These are phyloP conservation scores for Nomia melanderi DNA, from an alignment of 1,140 invertebrate species.

Conservation along the genomic window DNA sequence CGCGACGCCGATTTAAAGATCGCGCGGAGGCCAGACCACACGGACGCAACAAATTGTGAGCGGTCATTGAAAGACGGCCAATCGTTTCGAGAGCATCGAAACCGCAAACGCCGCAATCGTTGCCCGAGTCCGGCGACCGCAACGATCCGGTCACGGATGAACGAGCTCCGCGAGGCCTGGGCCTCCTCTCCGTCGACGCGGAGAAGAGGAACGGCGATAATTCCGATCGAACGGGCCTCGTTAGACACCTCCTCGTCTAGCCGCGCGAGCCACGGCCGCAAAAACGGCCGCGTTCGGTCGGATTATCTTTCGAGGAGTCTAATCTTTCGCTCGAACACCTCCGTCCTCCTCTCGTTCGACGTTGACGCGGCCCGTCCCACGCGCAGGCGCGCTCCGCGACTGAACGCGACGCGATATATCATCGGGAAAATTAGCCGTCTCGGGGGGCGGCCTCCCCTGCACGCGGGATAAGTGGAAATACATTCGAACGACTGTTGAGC, in stretches of 20 bases:
- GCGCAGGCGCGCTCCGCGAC: too few species aligned
- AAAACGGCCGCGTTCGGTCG: too few species aligned
- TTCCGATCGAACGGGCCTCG: neutral
- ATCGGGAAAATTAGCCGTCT: constrained; percentile 39
- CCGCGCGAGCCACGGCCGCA: too few species aligned
- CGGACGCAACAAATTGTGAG: constrained; percentile 24
- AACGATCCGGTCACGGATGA: constrained; percentile 35
- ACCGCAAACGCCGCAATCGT: constrained; percentile 42
- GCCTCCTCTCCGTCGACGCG: neutral
- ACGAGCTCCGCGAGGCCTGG: constrained; percentile 22
- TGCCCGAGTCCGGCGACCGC: constrained; percentile 31
- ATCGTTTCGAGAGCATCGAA: constrained; percentile 12
- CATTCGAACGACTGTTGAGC: constrained; percentile 50
- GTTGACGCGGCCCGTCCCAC: too few species aligned
- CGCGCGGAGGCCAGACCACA: constrained; percentile 31
- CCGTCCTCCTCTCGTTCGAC: too few species aligned
- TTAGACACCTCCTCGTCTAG: neutral
- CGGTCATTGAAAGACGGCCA: constrained; percentile 30
- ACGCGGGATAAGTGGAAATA: constrained; percentile 32
- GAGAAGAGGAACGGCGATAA: neutral
- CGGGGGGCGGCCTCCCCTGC: neutral
- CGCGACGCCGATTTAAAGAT: constrained; percentile 9
- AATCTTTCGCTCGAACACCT: too few species aligned
- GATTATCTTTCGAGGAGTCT: too few species aligned
- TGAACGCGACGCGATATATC: constrained; percentile 42